phyloP scores from a whole-genome alignment of 2,797 vertebrate genomes.

The Botia kubotai region DNA sequence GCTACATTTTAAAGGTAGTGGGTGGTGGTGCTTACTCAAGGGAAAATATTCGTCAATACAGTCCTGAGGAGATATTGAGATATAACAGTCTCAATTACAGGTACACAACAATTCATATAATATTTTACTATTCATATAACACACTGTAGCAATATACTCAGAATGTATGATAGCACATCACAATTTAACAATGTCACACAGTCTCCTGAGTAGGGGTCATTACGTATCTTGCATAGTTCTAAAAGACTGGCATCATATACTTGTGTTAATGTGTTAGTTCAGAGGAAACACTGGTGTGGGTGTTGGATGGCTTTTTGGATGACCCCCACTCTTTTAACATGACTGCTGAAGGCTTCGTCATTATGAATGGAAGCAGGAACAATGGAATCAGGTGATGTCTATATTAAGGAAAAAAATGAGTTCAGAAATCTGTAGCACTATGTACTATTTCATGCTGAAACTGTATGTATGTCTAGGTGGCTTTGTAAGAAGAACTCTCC shows the following conservation, averaged over 20 bases:
- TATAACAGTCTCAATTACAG: conserved; percentile 65
- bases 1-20: conserved; percentile 61
- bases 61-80: conserved; percentile 60
- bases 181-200: too few relatives aligned
- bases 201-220: neutral
- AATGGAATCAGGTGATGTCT: conserved; percentile 1
- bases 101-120: conserved; percentile 49
- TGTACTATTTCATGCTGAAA: neutral
- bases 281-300: conserved; percentile 19
- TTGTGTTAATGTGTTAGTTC: neutral
- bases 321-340: neutral
- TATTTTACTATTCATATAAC: too few relatives aligned
- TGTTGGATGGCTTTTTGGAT: neutral
- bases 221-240: neutral
- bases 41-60: conserved; percentile 61
- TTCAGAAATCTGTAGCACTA: neutral
- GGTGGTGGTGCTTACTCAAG: conserved; percentile 4
- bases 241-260: neutral
- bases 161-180: neutral
- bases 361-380: neutral
- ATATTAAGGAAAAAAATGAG: neutral
- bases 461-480: conserved; percentile 29
- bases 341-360: conserved; percentile 26
- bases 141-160: neutral
- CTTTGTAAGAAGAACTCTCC: conserved; percentile 28